These are phyloP conservation scores for Agonopterix heracliana DNA, from an alignment of 2,888 invertebrate species.

Conservation along the genomic window DNA sequence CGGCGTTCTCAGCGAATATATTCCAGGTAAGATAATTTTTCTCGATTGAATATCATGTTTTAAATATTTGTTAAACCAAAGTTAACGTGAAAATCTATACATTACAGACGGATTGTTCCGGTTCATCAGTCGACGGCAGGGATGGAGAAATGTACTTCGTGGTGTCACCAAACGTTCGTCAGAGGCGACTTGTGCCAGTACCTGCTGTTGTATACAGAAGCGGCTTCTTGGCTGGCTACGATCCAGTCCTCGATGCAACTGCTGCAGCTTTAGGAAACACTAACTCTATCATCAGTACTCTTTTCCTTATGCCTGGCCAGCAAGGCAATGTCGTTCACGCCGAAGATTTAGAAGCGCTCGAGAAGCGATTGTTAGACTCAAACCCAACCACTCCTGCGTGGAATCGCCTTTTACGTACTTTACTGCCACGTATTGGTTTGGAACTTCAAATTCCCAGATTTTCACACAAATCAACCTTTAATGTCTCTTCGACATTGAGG, in stretches of 20 bases:
- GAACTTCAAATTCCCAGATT: slow-evolving; percentile 91
- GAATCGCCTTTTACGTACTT: slow-evolving; percentile 82
- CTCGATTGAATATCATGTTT: not conserved
- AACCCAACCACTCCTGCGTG: slow-evolving; percentile 82
- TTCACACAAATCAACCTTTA: slow-evolving; percentile 88
- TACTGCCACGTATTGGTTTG: slow-evolving; percentile 84
- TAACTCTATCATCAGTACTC: slow-evolving; percentile 82
- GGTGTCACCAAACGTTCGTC: slow-evolving; percentile 86
- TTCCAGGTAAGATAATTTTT: slow-evolving; percentile 77
- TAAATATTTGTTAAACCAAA: not conserved
- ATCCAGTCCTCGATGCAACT: slow-evolving; percentile 89
- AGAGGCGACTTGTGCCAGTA: slow-evolving; percentile 87
- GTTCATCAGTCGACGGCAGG: slow-evolving; percentile 83
- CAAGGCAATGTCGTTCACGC: slow-evolving; percentile 87
- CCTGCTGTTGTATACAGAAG: slow-evolving; percentile 87
- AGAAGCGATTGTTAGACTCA: slow-evolving; percentile 80
- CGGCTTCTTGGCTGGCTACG: slow-evolving; percentile 89
- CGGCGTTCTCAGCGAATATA: slow-evolving; percentile 88
- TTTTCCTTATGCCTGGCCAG: slow-evolving; percentile 90
- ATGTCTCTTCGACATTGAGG: slow-evolving; percentile 85
- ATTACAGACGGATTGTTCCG: slow-evolving; percentile 87
- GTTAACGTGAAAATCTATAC: not conserved
- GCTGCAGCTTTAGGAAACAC: slow-evolving; percentile 84
- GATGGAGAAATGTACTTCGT: slow-evolving; percentile 93
- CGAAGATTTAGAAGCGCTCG: slow-evolving; percentile 85